phyloP scores from a whole-genome alignment of 2,888 invertebrate genomes.

The Cosmia pyralina region DNA sequence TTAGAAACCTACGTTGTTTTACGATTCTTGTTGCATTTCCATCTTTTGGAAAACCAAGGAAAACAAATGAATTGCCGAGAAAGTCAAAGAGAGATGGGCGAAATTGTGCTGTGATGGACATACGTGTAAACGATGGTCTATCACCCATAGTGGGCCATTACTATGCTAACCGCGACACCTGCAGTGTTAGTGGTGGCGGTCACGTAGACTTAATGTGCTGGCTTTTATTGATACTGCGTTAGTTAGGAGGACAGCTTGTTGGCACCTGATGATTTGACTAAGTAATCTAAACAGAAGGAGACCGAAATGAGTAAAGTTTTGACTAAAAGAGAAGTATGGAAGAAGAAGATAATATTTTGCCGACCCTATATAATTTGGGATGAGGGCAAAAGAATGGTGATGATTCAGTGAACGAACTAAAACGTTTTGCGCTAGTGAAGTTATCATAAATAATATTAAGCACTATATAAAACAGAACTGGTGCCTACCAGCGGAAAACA shows the following conservation, averaged over 20 bases:
- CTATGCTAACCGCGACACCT: constrained; percentile 42
- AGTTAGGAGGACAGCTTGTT: background rate
- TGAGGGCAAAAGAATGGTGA: too few species aligned
- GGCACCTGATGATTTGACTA: background rate
- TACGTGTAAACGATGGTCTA: constrained; percentile 25
- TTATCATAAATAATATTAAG: background rate
- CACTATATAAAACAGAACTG: background rate
- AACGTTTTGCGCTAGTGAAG: background rate
- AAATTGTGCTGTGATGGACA: constrained; percentile 30
- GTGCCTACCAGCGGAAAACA: too few species aligned
- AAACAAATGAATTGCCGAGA: constrained; percentile 28
- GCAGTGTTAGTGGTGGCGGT: background rate
- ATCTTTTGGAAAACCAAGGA: constrained; percentile 26
- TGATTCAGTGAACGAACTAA: too few species aligned
- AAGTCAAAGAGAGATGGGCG: constrained; percentile 49
- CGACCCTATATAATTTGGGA: too few species aligned
- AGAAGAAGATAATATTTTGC: too few species aligned
- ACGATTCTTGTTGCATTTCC: too few species aligned
- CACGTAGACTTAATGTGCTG: constrained; percentile 39
- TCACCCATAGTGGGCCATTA: constrained; percentile 29
- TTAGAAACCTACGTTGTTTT: too few species aligned
- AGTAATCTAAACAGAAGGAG: too few species aligned
- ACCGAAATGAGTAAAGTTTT: too few species aligned
- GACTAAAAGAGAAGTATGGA: too few species aligned
- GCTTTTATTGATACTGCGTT: constrained; percentile 19